These are phyloP conservation scores for Pelvicachromis taeniatus DNA, from an alignment of 2,113 vertebrate species.

Conservation along the genomic window DNA sequence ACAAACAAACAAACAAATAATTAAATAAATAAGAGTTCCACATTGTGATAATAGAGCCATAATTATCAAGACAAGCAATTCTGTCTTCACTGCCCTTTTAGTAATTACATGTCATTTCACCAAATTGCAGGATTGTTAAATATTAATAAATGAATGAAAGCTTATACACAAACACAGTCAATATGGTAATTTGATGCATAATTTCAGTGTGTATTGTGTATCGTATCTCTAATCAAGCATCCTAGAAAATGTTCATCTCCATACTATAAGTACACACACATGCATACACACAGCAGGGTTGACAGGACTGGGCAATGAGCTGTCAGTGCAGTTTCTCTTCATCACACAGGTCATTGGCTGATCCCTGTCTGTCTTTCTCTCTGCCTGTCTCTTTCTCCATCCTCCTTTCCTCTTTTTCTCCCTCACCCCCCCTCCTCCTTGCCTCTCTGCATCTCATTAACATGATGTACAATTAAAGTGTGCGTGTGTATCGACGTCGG, in stretches of 20 bases:
- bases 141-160: neutral
- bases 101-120: neutral
- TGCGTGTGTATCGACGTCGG: conserved; percentile 45
- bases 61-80: neutral
- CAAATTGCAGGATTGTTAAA: neutral
- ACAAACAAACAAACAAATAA: neutral
- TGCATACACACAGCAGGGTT: conserved; percentile 19
- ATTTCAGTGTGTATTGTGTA: neutral
- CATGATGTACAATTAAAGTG: conserved; percentile 65
- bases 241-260: conserved; percentile 3
- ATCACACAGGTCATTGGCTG: conserved; percentile 66
- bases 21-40: neutral
- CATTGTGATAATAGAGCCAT: neutral
- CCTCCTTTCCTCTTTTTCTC: neutral
- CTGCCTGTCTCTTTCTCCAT: neutral
- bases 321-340: conserved; percentile 51
- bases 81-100: neutral
- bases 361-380: conserved; percentile 36
- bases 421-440: neutral
- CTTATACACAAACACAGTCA: conserved; percentile 17
- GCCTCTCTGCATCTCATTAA: conserved; percentile 55
- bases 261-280: neutral
- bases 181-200: conserved; percentile 10
- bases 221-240: conserved; percentile 4
- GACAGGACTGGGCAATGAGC: conserved; percentile 59